A percentile compares a stretch with the other conserved stretches of the same genome.
Evolutionary conservation across 2,113 vertebrate genomes (phyloP).

Genomic region (Rhabdomys dilectus): DNA sequence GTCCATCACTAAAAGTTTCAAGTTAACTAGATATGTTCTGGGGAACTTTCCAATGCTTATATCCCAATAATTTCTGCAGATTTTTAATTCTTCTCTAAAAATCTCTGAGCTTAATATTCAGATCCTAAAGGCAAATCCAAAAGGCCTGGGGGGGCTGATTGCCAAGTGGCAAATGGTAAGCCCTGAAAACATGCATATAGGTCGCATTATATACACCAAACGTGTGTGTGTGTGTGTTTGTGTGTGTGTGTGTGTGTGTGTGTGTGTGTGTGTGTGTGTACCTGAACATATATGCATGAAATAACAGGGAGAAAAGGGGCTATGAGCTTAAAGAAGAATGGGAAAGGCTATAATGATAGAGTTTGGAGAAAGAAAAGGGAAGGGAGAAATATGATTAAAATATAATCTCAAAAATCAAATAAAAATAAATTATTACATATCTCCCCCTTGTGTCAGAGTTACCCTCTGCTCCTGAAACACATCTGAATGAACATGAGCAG

Average conservation of each 20-base stretch:
- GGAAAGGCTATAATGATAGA: background rate
- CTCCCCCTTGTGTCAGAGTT: background rate
- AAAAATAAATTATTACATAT: background rate
- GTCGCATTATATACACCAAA: background rate
- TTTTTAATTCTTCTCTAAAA: background rate
- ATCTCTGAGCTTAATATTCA: background rate
- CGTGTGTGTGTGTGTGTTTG: background rate
- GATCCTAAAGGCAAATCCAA: background rate
- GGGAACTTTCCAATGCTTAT: background rate
- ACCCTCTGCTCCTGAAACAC: background rate
- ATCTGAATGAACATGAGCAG: background rate
- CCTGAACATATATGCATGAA: background rate
- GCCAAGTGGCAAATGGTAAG: background rate
- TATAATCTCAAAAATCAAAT: background rate
- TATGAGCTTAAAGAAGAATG: background rate
- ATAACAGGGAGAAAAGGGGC: background rate
- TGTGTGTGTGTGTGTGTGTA: background rate
- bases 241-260: background rate
- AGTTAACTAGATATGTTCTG: background rate
- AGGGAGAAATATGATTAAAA: background rate
- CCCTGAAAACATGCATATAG: background rate
- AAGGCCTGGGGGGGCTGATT: background rate
- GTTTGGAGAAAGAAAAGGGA: background rate
- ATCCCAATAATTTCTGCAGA: background rate
- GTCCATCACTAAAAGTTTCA: background rate